Evolutionary conservation across 2,113 vertebrate species (phyloP), one percentile per base, ranked within the genome.

Genomic region (Platysternon megacephalum): DNA sequence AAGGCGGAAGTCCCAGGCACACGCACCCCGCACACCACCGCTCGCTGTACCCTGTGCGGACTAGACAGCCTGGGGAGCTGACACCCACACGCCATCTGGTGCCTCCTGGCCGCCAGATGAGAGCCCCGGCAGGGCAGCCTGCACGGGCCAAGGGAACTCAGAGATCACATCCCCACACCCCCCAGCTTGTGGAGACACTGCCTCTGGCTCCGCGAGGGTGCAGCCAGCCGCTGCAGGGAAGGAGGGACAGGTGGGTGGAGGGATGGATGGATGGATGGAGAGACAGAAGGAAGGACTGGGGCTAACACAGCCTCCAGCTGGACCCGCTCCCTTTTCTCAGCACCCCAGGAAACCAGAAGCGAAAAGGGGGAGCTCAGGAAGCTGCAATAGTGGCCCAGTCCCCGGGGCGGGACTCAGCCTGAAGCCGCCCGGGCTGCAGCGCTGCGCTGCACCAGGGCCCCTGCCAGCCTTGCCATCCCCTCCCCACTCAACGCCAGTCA

Each of bases 331-430:
- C 86, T 0, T 92, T 89, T 96, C 96, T 97, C 90, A 95, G 85
- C 97, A 93, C 96, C 90, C 92, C 93, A 82, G 83, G 95, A 95
- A 93, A 97, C 87, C 87, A 97, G 96, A 97, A 97, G 97, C 88
- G 95, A 94, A 94, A 96, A 4, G 95, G 91, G 91, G 92, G 93
- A 88, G 94, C 93, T 93, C 55, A 44, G 95, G 81, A 97, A 98
- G 97, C 94, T 95, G 96, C 93, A 0, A 89, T 0, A 17, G 91
- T 89, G 85, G 94, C 90, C 89, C 94, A 97, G 92, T 93, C 28
- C 84, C 28, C 55, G 61, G 84, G 65, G 19, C 11, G 28, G 68
- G 76, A 89, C 82, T 84, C 4, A 93, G 87, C 87, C 61, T 32
- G 32, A 19, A 39, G 58, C 58, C 13, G 14, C 29, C 29, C 5